phyloP scores from a whole-genome alignment of 2,888 invertebrate species.

The Trachelus troglodyta region DNA sequence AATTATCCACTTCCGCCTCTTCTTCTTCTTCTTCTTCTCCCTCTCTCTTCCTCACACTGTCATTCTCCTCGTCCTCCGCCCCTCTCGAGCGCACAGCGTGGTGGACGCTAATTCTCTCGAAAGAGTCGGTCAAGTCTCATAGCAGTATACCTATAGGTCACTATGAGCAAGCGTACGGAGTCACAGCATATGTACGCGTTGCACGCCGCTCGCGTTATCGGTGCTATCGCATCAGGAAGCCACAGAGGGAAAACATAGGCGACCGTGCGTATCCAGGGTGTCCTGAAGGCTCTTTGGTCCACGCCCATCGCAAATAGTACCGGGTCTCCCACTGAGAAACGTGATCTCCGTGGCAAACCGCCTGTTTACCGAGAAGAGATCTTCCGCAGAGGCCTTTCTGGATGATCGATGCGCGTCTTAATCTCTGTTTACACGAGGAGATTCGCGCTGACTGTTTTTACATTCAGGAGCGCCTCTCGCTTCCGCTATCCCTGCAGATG shows the following conservation, averaged over 20 bases:
- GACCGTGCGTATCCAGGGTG: constrained; percentile 44
- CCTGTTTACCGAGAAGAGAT: constrained; percentile 54
- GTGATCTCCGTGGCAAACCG: constrained; percentile 62
- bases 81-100: background rate
- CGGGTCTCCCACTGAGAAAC: constrained; percentile 48
- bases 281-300: constrained; percentile 30
- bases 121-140: background rate
- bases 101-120: background rate
- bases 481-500: background rate
- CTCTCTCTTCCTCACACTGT: constrained; percentile 5
- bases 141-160: background rate
- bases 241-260: constrained; percentile 23
- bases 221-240: constrained; percentile 42
- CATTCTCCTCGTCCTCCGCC: background rate
- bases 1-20: constrained; percentile 31
- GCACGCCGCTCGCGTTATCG: constrained; percentile 28
- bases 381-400: constrained; percentile 37
- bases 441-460: background rate
- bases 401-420: constrained; percentile 57
- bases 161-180: background rate
- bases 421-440: constrained; percentile 42
- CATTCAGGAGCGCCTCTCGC: background rate
- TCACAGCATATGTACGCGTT: constrained; percentile 6
- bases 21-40: constrained; percentile 10
- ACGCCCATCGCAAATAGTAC: constrained; percentile 51